A percentile compares a stretch with the other conserved stretches of the same genome.
Conservation (phyloP, 2,888 invertebrate species). For the Cerastoderma edule region DNA sequence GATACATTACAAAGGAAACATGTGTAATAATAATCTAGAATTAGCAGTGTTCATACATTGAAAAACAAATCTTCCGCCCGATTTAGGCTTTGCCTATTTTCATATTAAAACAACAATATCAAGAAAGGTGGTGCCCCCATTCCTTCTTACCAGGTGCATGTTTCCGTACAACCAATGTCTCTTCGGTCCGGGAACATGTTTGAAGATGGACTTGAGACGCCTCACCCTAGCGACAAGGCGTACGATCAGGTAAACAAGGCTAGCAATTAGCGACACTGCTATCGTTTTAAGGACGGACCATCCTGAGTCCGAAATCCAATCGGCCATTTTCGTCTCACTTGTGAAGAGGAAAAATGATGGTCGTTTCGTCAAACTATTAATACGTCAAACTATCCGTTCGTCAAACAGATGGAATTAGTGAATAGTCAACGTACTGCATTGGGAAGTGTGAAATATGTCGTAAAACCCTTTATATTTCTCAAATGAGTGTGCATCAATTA, state of each 20-base stretch:
- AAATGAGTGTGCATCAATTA: too few species aligned
- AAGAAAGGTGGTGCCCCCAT: not conserved
- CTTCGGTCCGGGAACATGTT: slow-evolving; percentile 41
- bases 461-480: too few species aligned
- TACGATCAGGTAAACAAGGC: slow-evolving; percentile 26
- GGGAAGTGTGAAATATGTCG: too few species aligned
- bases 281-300: slow-evolving; percentile 24
- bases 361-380: too few species aligned
- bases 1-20: not conserved
- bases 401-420: too few species aligned
- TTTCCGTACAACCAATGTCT: slow-evolving; percentile 52
- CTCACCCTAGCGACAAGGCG: slow-evolving; percentile 26
- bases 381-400: too few species aligned
- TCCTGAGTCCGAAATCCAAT: not conserved
- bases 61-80: not conserved
- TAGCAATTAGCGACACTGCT: slow-evolving; percentile 12
- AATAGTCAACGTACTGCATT: too few species aligned
- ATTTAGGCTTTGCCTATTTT: not conserved
- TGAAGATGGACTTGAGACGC: slow-evolving; percentile 25
- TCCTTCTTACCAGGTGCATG: slow-evolving; percentile 44
- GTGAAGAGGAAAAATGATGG: too few species aligned
- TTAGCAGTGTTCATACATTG: not conserved
- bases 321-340: too few species aligned
- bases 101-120: too few species aligned
- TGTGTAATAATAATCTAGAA: not conserved